These are phyloP conservation scores for Beaufortia kweichowensis DNA, from an alignment of 2,113 vertebrate genomes.

Conservation along the genomic window DNA sequence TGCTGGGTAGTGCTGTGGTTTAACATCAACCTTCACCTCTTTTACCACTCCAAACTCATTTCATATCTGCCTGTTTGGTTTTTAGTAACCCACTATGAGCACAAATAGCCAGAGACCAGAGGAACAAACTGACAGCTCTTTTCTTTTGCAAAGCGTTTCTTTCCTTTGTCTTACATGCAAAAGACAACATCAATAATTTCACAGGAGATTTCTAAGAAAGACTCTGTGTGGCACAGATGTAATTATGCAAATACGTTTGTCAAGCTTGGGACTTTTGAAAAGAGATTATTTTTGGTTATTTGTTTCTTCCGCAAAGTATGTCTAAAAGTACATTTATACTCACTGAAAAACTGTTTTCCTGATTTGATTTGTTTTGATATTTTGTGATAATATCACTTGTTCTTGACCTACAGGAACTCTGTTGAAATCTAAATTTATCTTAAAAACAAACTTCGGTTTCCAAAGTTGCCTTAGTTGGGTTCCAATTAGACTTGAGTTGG, in stretches of 20 bases:
- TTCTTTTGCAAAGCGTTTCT: conserved; percentile 12
- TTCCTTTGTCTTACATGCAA: neutral
- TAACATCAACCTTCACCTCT: conserved; percentile 37
- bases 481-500: neutral
- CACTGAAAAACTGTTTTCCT: too few species aligned
- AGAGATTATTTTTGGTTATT: neutral
- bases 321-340: too few species aligned
- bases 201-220: neutral
- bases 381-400: too few species aligned
- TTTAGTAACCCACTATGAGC: neutral
- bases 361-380: too few species aligned
- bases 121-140: neutral
- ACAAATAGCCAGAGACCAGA: conserved; percentile 5
- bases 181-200: neutral
- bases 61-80: conserved; percentile 5
- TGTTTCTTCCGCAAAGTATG: too few species aligned
- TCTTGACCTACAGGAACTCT: too few species aligned
- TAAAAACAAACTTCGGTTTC: too few species aligned
- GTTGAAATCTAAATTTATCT: too few species aligned
- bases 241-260: neutral
- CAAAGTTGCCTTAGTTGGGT: too few species aligned
- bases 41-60: conserved; percentile 43
- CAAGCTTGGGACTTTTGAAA: neutral
- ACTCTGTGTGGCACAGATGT: neutral
- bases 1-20: conserved; percentile 35